Percentiles rank a stretch among this genome's conserved stretches.
Conservation (phyloP, 2,888 invertebrate species). For the Carterocephalus palaemon region DNA sequence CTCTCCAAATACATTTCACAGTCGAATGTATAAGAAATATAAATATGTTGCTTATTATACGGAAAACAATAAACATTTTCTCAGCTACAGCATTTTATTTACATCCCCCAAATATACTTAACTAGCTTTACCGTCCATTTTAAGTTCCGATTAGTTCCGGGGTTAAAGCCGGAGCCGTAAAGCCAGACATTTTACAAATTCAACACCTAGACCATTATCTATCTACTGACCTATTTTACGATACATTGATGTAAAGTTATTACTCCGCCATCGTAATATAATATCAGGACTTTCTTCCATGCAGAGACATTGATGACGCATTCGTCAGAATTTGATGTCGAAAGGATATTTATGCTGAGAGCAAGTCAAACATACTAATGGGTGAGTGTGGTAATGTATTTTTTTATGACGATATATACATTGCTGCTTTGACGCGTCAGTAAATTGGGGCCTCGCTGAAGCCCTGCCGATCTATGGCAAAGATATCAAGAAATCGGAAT, state of each 20-base stretch:
- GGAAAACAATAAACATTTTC: no score
- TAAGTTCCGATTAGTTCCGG: no score
- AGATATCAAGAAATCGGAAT: neutral
- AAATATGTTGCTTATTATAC: no score
- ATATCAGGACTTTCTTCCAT: constrained; percentile 33
- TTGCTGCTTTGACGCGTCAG: neutral
- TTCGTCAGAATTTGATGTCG: constrained; percentile 41
- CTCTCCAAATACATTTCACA: no score
- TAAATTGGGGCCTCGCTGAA: neutral
- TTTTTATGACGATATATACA: constrained; percentile 18
- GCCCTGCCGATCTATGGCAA: neutral
- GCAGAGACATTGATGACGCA: constrained; percentile 47
- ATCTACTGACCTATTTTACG: constrained; percentile 2
- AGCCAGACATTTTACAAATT: no score
- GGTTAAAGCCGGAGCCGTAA: no score
- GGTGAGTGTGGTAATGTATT: neutral
- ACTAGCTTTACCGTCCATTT: no score
- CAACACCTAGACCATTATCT: constrained; percentile 2
- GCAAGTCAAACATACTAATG: constrained; percentile 23
- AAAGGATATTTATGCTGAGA: constrained; percentile 35
- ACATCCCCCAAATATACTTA: no score
- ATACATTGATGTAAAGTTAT: constrained; percentile 35
- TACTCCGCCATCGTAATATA: constrained; percentile 36
- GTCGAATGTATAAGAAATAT: no score
- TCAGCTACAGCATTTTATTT: no score